Evolutionary conservation across 1,140 invertebrate genomes (phyloP), one percentile per base, ranked within the genome.

Genomic region (Pogonus chalceus): DNA sequence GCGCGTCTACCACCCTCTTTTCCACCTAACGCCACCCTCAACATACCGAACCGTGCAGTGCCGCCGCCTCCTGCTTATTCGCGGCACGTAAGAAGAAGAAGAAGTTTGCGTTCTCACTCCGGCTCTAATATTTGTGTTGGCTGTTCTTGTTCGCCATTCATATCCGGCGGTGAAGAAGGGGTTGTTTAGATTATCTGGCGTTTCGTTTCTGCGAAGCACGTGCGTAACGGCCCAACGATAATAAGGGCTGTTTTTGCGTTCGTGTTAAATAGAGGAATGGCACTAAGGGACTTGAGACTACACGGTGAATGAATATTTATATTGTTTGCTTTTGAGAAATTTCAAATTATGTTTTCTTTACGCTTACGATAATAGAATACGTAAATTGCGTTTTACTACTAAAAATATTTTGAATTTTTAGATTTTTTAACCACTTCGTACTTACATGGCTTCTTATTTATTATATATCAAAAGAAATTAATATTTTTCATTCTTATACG

Each of bases 1-100:
- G 59, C 9, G 37, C 37, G 37, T n/a, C n/a, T n/a, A n/a, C n/a
- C 37, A 16, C 37, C 9, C 26, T 31, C 26, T 31, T n/a, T n/a
- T n/a, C n/a, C n/a, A n/a, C n/a, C n/a, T n/a, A n/a, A 31, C 26
- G 14, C 4, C 26, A 4, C 4, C 26, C 26, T 31, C 26, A 4
- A 31, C 9, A 18, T 4, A 16, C 9, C 37, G 18, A 9, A 43
- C 9, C 37, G 18, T 16, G 3, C 18, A 43, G 37, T 18, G 18
- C 9, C 7, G 37, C 26, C 18, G 18, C 62, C 61, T 63, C 64
- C 64, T 63, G 63, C 66, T 62, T 61, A 67, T 66, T 66, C 62
- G 63, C 60, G 60, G 64, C 66, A 67, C 66, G 64, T 67, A 67
- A 67, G 66, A 58, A 66, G 66, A 9, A 4, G 26, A 31, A 31